Evolutionary conservation across 35 echinoderm and acorn worm genomes (phyloP).

Genomic region (Hemicentrotus pulcherrimus): DNA sequence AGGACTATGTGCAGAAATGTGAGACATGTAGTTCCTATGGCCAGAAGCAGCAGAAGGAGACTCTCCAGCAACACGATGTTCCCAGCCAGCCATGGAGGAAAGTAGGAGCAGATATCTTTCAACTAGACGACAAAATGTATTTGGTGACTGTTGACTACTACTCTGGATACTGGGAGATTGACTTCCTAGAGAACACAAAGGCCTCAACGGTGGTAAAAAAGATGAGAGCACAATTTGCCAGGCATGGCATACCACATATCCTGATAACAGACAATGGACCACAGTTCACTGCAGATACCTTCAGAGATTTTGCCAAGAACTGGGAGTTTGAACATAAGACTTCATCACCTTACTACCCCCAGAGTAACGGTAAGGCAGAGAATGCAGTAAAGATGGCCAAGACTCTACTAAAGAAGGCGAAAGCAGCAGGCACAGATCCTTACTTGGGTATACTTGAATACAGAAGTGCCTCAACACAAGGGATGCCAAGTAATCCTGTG

Average conservation of each 20-base stretch:
- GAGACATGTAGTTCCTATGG: conserved; percentile 49
- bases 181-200: conserved; percentile 53
- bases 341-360: no score
- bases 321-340: conserved; percentile 78
- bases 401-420: conserved; percentile 55
- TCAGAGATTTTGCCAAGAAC: conserved; percentile 53
- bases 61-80: conserved; percentile 56
- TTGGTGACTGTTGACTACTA: conserved; percentile 75
- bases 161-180: conserved; percentile 76
- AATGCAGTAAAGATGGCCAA: conserved; percentile 68
- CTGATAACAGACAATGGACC: conserved; percentile 78
- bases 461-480: conserved; percentile 73
- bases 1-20: conserved; percentile 66
- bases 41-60: conserved; percentile 59
- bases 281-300: conserved; percentile 61
- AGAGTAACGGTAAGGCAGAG: conserved; percentile 80
- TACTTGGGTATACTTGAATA: conserved; percentile 64
- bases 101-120: conserved; percentile 61
- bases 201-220: conserved; percentile 58
- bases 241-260: conserved; percentile 64
- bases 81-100: conserved; percentile 53
- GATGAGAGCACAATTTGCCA: no score
- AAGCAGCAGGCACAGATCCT: conserved; percentile 58
- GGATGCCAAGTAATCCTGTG: conserved; percentile 53
- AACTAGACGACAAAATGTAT: conserved; percentile 52